A percentile compares a stretch with the other conserved stretches of the same genome.
Conservation (phyloP, 2,113 vertebrate genomes). For the Rhizomys pruinosus region DNA sequence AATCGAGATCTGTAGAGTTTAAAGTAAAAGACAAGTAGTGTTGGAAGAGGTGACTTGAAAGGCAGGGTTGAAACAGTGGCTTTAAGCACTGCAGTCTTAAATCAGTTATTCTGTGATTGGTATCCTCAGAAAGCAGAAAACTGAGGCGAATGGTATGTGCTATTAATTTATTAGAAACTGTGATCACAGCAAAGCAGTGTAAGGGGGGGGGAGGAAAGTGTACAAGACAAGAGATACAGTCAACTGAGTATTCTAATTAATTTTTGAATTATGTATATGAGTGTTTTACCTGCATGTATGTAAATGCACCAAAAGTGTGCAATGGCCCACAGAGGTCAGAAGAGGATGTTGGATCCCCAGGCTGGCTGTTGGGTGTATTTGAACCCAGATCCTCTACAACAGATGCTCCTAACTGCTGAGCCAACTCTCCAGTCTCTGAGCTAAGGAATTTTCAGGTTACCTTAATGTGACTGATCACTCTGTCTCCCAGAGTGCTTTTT, state of each 20-base stretch:
- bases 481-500: background rate
- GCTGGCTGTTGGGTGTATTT: too few species aligned
- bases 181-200: background rate
- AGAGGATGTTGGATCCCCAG: too few species aligned
- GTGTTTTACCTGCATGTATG: too few species aligned
- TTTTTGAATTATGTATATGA: too few species aligned
- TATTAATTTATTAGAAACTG: slow-evolving; percentile 10
- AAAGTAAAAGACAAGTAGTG: background rate
- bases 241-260: too few species aligned
- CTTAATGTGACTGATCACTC: background rate
- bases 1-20: background rate
- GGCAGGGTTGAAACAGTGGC: background rate
- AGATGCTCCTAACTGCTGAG: too few species aligned
- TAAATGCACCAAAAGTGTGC: too few species aligned
- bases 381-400: too few species aligned
- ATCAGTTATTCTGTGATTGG: background rate
- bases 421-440: too few species aligned
- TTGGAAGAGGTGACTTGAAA: background rate
- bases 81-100: background rate
- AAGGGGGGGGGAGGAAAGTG: background rate
- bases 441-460: too few species aligned
- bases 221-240: background rate
- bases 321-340: too few species aligned
- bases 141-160: too few species aligned
- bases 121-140: background rate